Evolutionary conservation across 37 sponge, comb jelly and placozoan genomes (phyloP).

Genomic region (Halichondria panicea): DNA sequence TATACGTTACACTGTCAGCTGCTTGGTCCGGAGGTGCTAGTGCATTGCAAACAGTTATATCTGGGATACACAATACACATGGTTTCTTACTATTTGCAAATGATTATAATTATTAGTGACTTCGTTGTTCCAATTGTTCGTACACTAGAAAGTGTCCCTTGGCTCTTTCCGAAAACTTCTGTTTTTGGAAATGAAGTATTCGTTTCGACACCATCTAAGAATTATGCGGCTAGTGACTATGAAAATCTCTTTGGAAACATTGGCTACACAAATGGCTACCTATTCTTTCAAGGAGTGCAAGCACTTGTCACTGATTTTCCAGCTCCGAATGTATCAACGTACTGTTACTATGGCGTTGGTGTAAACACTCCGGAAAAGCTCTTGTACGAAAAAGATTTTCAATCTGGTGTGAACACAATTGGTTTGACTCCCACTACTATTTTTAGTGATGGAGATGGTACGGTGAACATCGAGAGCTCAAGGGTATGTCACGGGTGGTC

Average conservation of each 20-base stretch:
- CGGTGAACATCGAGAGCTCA: too few relatives aligned
- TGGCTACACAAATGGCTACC: constrained; percentile 23
- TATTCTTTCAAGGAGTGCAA: constrained; percentile 28
- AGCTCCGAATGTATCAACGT: constrained; percentile 73
- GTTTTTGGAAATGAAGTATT: not conserved
- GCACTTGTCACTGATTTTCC: constrained; percentile 23
- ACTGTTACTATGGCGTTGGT: too few relatives aligned
- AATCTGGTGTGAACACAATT: too few relatives aligned
- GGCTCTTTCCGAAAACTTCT: constrained; percentile 17
- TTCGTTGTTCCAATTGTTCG: too few relatives aligned
- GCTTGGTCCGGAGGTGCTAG: too few relatives aligned
- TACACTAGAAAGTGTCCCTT: not conserved
- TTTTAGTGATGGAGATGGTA: too few relatives aligned
- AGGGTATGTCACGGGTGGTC: constrained; percentile 59
- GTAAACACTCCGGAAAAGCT: constrained; percentile 25
- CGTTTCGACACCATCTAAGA: constrained; percentile 9
- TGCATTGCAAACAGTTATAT: too few relatives aligned
- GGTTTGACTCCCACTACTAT: too few relatives aligned
- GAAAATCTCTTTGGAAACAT: constrained; percentile 51
- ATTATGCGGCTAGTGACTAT: constrained; percentile 68
- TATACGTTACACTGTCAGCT: too few relatives aligned
- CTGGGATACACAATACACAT: too few relatives aligned
- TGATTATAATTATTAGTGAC: too few relatives aligned
- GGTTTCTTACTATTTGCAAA: too few relatives aligned
- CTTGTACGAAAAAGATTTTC: not conserved